Evolutionary conservation across 2,888 invertebrate species (phyloP).

Genomic region (Ypsolopha scabrella): DNA sequence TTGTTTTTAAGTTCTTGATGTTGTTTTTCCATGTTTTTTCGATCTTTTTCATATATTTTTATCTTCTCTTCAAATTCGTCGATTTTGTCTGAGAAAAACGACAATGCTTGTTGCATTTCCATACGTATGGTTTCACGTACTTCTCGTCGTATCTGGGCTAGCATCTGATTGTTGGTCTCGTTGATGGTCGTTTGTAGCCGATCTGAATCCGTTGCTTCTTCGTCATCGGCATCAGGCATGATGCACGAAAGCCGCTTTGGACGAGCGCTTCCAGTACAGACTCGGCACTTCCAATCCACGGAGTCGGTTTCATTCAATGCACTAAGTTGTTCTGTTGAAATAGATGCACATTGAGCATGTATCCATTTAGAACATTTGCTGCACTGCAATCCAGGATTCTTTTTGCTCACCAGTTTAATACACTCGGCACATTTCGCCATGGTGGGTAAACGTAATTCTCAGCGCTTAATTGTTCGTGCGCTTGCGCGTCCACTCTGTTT

Average conservation of each 20-base stretch:
- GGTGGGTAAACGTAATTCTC: neutral
- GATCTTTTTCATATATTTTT: neutral
- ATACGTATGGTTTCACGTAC: neutral
- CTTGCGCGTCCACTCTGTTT: neutral
- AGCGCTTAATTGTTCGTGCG: neutral
- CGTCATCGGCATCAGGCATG: neutral
- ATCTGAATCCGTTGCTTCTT: constrained; percentile 17
- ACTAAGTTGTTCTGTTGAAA: constrained; percentile 1
- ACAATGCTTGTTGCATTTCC: neutral
- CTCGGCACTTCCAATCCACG: constrained; percentile 8
- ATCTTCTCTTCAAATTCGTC: constrained; percentile 6
- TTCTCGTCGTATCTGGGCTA: neutral
- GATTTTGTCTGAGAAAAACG: constrained; percentile 3
- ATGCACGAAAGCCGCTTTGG: neutral
- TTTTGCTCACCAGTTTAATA: constrained; percentile 6
- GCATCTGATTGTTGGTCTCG: neutral
- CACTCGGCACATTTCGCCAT: constrained; percentile 8
- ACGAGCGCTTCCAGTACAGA: neutral
- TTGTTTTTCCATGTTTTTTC: neutral
- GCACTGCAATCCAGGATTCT: constrained; percentile 9
- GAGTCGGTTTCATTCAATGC: constrained; percentile 6
- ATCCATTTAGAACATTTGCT: constrained; percentile 9
- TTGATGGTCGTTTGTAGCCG: neutral
- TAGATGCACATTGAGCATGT: constrained; percentile 5
- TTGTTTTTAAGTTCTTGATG: neutral